Evolutionary conservation across 1,140 invertebrate genomes (phyloP), one percentile per base, ranked within the genome.

Genomic region (Drosophila nikananu): DNA sequence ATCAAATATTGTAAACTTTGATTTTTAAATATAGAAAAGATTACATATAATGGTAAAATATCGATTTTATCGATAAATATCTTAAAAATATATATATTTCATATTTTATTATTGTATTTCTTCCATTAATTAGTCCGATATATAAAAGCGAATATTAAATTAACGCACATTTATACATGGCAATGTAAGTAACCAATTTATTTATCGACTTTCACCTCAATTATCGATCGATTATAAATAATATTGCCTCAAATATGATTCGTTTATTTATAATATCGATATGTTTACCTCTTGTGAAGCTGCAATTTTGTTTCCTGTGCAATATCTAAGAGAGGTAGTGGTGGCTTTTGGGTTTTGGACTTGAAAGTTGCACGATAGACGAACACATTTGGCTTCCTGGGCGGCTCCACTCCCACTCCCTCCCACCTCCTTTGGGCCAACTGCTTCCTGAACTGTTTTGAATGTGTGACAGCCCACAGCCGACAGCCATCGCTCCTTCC

Each of bases 301-400:
- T 27, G 5, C 9, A n/a, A n/a, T 51, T 19, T 19, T 51, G 9
- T 37, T 55, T 37, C 5, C 32, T n/a, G 35, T 57, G 54, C 21
- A n/a, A 1, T 12, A 10, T 12, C 35, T n/a, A 27, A 12, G 37
- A 25, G 30, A 59, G 48, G 27, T 49, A 48, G 59, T n/a, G 41
- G 25, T 51, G 55, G 35, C 59, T 51, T 55, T 60, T 77, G 62
- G 62, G 46, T 54, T 68, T 65, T 75, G 70, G 81, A 83, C 80
- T 78, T 78, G 55, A 77, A 77, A 77, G 55, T 77, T 62, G 75
- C 76, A 74, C 80, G 76, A 70, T 80, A 84, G 80, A 86, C 83
- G 52, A 71, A 57, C 83, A 87, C 84, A 87, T 89, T 89, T 89
- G 83, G 83, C 84, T 89, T 83, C 83, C 84, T 87, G 83, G 60